Evolutionary conservation across 2,113 vertebrate species (phyloP), one percentile per base, ranked within the genome.

Genomic region (Colossoma macropomum): DNA sequence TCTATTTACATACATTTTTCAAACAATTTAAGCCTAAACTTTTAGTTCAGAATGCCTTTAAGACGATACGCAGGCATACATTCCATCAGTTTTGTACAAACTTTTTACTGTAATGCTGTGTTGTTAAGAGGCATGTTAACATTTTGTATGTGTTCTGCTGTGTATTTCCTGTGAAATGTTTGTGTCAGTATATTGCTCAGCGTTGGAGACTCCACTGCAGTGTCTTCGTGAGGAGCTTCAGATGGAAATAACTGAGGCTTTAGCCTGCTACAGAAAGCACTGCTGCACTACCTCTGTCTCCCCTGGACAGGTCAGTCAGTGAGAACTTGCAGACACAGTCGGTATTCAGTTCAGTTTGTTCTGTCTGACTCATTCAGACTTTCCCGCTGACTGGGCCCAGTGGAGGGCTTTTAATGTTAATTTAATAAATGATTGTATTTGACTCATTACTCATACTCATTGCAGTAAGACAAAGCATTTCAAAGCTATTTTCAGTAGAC

Each of bases 241-340:
- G 88, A 90, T 85, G 0, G 93, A 95, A 62, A 60, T 93, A 1
- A 95, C 94, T 0, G 87, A 90, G 68, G 88, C 90, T 0, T 12
- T 95, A 84, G 92, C 93, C 0, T 93, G 87, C 21, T 95, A 95
- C 86, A 91, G 94, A 0, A 94, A 92, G 86, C 92, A 94, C 89
- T 92, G 93, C 89, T 89, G 93, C 89, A 91, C 92, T 21, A 84
- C 93, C 15, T 87, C 91, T 0, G 91, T 90, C 21, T 93, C 92
- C 3, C 83, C 91, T 10, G 93, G 94, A 62, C 94, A 95, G 93
- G 94, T 95, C 21, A 32, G 85, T 28, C 38, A 17, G 9, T 3
- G 16, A 21, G 23, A 41, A 28, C n/a, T 75, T 60, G 66, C 80
- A 38, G 19, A 56, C 56, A 68, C 38, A 75, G 4, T 65, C 41